Evolutionary conservation across 2,797 vertebrate genomes (phyloP).

Genomic region (Enteromius fasciolatus): DNA sequence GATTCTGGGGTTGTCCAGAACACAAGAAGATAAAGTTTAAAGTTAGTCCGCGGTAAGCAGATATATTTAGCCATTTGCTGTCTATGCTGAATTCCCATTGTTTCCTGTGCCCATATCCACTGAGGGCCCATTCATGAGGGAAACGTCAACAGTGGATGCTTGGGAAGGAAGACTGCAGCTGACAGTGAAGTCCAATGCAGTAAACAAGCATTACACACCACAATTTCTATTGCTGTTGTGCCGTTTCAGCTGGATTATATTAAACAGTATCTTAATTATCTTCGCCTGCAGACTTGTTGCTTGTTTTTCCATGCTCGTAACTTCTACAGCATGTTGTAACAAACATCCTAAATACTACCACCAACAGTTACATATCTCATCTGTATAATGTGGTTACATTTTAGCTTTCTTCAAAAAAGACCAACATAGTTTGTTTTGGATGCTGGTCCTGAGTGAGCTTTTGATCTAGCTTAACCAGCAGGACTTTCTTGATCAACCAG

Average conservation of each 20-base stretch:
- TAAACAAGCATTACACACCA: slow-evolving; percentile 43
- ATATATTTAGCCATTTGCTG: slow-evolving; percentile 44
- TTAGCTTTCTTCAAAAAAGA: background rate
- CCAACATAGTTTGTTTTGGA: background rate
- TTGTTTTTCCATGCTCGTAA: slow-evolving; percentile 69
- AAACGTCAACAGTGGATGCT: slow-evolving; percentile 4
- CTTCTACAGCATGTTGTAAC: slow-evolving; percentile 56
- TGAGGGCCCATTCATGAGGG: background rate
- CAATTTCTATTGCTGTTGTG: slow-evolving; percentile 55
- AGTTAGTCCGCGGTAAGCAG: background rate
- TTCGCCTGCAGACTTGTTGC: slow-evolving; percentile 63
- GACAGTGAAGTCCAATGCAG: slow-evolving; percentile 66
- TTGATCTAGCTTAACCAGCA: background rate
- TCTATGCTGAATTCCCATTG: slow-evolving; percentile 34
- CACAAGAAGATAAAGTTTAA: slow-evolving; percentile 5
- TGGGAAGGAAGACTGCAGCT: slow-evolving; percentile 1
- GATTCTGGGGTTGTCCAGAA: background rate
- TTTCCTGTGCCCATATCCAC: slow-evolving; percentile 41
- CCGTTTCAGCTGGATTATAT: slow-evolving; percentile 61
- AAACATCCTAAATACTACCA: slow-evolving; percentile 1
- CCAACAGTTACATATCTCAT: slow-evolving; percentile 33
- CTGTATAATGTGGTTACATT: background rate
- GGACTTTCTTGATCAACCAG: background rate
- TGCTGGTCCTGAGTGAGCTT: background rate
- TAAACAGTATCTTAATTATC: slow-evolving; percentile 62